phyloP scores from a whole-genome alignment of 2,113 vertebrate species.

The Taurulus bubalis region DNA sequence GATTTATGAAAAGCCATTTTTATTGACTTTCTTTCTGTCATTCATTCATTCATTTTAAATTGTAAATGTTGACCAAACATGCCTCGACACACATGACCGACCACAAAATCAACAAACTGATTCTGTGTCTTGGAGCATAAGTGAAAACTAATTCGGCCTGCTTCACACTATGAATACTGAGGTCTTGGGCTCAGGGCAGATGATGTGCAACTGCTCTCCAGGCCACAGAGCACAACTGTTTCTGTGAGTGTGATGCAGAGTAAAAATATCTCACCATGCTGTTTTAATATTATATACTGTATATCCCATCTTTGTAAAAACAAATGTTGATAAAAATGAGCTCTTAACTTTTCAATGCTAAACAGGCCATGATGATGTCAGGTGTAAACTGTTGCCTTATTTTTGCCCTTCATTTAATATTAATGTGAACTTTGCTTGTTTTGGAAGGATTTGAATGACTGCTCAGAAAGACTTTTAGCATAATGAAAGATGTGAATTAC shows the following conservation, averaged over 20 bases:
- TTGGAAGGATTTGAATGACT: not conserved
- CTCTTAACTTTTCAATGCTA: too few relatives aligned
- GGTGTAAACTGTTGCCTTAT: not conserved
- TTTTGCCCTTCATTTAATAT: slow-evolving; percentile 7
- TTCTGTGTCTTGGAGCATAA: not conserved
- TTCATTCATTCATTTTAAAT: not conserved
- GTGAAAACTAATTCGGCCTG: slow-evolving; percentile 1
- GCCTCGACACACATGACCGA: not conserved
- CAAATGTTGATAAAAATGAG: not conserved
- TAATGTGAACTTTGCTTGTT: not conserved
- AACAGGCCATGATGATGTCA: too few relatives aligned
- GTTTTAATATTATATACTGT: not conserved
- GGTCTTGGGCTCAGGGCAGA: slow-evolving; percentile 1
- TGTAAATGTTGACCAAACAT: not conserved
- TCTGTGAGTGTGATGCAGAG: slow-evolving; percentile 9
- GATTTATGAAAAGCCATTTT: not conserved
- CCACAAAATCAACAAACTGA: not conserved
- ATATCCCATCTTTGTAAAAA: slow-evolving; percentile 1
- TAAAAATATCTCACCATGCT: slow-evolving; percentile 3
- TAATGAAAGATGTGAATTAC: not conserved
- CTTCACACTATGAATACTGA: slow-evolving; percentile 26
- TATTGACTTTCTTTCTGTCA: not conserved
- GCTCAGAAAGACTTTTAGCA: not conserved
- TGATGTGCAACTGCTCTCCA: slow-evolving; percentile 25
- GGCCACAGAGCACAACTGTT: slow-evolving; percentile 4